These are phyloP conservation scores for Drosophila simulans DNA, from an alignment of 1,140 invertebrate species.

Conservation along the genomic window DNA sequence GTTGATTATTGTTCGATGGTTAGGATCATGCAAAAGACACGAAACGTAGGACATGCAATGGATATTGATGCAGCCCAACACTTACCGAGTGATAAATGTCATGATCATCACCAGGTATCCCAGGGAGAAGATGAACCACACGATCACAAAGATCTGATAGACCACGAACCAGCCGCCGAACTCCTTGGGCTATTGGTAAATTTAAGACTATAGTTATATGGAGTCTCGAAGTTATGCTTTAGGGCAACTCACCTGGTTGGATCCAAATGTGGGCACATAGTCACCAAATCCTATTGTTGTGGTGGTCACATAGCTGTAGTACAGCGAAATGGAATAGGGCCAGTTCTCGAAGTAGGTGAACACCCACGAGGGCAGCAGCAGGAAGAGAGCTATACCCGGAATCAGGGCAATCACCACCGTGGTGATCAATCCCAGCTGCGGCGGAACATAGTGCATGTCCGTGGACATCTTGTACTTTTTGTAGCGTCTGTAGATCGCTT, in stretches of 20 bases:
- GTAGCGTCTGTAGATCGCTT: constrained; percentile 90
- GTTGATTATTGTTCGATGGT: constrained; percentile 3
- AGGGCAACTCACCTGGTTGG: constrained; percentile 86
- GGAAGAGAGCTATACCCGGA: constrained; percentile 94
- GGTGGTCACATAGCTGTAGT: constrained; percentile 96
- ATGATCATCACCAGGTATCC: constrained; percentile 96
- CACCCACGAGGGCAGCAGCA: constrained; percentile 95
- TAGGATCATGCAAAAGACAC: constrained; percentile 56
- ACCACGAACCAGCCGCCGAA: constrained; percentile 83
- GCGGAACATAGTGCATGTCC: constrained; percentile 87
- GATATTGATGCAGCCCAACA: neutral
- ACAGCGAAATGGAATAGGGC: constrained; percentile 95
- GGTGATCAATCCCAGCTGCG: constrained; percentile 89
- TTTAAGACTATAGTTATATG: neutral
- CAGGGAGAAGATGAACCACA: constrained; percentile 95
- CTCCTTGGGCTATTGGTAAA: constrained; percentile 55
- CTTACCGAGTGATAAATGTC: constrained; percentile 90
- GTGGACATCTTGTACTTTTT: constrained; percentile 89
- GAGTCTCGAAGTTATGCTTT: neutral
- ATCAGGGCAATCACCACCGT: constrained; percentile 92
- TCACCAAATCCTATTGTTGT: constrained; percentile 98
- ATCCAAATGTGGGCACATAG: constrained; percentile 89
- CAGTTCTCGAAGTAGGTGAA: constrained; percentile 95
- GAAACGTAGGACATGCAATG: constrained; percentile 49
- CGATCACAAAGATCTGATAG: constrained; percentile 84